Conservation (phyloP, 2,113 vertebrate genomes). For the Pandion haliaetus region DNA sequence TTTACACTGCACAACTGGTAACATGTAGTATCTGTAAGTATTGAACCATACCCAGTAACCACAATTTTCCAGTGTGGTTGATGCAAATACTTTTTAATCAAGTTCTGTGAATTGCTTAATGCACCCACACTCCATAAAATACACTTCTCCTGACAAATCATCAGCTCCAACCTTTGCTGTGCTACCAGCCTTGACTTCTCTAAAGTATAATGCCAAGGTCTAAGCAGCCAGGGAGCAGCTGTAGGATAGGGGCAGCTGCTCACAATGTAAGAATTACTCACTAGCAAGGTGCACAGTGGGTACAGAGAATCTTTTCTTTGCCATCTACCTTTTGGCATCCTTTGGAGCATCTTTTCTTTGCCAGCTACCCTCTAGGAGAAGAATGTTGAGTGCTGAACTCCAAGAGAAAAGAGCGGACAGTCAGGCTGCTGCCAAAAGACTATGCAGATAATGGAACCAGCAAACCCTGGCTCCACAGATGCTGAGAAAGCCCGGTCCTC, state of each 20-base stretch:
- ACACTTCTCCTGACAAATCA: background rate
- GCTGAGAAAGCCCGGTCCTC: background rate
- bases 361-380: background rate
- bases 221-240: background rate
- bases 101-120: background rate
- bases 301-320: background rate
- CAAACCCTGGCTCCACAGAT: fast-evolving
- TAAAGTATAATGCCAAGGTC: background rate
- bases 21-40: background rate
- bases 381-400: background rate
- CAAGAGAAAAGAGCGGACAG: background rate
- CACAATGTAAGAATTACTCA: background rate
- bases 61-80: background rate
- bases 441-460: background rate
- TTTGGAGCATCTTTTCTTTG: background rate
- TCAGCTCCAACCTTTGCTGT: background rate
- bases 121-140: background rate
- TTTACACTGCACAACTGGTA: background rate
- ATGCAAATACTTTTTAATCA: background rate
- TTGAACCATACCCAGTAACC: background rate
- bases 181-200: background rate
- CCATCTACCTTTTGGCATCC: background rate
- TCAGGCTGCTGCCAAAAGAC: background rate
- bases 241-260: background rate
- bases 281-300: background rate